Evolutionary conservation across 2,888 invertebrate species (phyloP).

Genomic region (Galerucella pusilla): DNA sequence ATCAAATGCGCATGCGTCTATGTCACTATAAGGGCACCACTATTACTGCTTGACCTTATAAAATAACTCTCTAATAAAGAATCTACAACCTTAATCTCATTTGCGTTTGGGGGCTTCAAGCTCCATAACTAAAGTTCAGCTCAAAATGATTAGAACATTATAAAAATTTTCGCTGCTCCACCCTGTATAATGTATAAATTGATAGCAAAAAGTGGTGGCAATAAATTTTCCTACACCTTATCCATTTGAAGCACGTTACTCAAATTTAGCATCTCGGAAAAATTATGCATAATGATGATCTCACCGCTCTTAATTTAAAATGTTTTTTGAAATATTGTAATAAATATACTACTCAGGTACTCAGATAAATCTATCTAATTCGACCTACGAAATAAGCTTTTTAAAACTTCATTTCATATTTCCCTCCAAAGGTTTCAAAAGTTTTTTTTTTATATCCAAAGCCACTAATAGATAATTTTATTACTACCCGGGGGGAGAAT

Average conservation of each 20-base stretch:
- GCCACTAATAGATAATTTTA: background rate
- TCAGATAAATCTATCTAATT: background rate
- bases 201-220: background rate
- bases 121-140: too few species aligned
- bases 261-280: background rate
- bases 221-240: background rate
- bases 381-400: background rate
- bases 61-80: too few species aligned
- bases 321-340: background rate
- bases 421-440: background rate
- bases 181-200: background rate
- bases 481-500: background rate
- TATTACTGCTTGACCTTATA: too few species aligned
- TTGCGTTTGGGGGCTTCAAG: too few species aligned
- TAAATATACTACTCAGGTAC: background rate
- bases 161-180: background rate
- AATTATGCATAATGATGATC: background rate
- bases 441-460: background rate
- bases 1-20: too few species aligned
- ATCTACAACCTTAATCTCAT: too few species aligned
- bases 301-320: background rate
- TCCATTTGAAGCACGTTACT: background rate
- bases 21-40: too few species aligned
- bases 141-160: too few species aligned
- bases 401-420: background rate